Evolutionary conservation across 2,888 invertebrate species (phyloP), one percentile per base, ranked within the genome.

Genomic region (Apodemia mormo): DNA sequence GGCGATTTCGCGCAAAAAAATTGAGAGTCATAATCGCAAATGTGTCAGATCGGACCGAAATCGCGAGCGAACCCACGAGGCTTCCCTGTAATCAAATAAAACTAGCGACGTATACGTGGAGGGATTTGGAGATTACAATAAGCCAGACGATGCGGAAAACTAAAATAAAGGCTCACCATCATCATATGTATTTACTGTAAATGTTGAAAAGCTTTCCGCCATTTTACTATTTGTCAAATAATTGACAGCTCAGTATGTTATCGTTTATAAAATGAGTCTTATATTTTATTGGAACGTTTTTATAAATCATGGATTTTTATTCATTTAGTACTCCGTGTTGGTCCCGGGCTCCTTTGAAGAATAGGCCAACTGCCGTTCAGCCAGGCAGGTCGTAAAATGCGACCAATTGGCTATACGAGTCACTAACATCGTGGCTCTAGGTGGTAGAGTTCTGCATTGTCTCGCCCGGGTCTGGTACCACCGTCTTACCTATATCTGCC

Each of bases 71-170:
- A 64, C 69, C 71, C 68, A 66, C 33, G 65, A 72, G 76, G 76
- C 74, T 73, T 73, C 67, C 71, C 74, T 71, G 77, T 79, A 76
- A 79, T 79, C 77, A 78, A 78, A 79, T 79, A 77, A 76, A 78
- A 77, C 74, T 65, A 74, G 72, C 71, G 71, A 70, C 69, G 67
- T 69, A 69, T 75, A 76, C 75, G 77, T 75, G 77, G 68, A 52
- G 72, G 76, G 75, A 75, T 72, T 72, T 45, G 66, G 74, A 73
- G 75, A 73, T 75, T 75, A 73, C 76, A 52, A 72, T 73, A 70
- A 73, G 73, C 74, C 74, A 68, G 72, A 68, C 65, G 70, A 75
- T 69, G 74, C 70, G 71, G 58, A 67, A 65, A 72, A 74, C 71
- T 72, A 72, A 74, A 73, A 72, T 71, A 74, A 75, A 73, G 72